Evolutionary conservation across 2,797 vertebrate genomes (phyloP), one percentile per base, ranked within the genome.

Genomic region (Rhinella marina): DNA sequence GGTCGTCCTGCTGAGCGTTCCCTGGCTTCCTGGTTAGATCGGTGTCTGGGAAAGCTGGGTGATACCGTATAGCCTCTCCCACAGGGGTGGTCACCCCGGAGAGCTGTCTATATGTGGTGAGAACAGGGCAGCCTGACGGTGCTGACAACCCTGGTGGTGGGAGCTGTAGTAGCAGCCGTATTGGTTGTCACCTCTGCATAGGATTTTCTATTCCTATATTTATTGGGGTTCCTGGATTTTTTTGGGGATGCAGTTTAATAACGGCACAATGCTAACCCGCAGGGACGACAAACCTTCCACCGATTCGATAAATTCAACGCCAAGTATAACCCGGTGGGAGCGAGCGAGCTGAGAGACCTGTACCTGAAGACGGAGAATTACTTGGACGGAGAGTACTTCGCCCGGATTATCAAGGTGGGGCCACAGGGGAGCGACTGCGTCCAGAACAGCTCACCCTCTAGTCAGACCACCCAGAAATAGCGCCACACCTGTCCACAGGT

Each of bases 221-320:
- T 41, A 41, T 41, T 5, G 4, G 68, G 68, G 7, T 72, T 72
- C 32, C 19, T 17, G 13, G 27, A 72, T 41, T 73, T 84, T 84
- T 54, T n/a, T 4, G 16, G 19, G 27, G 7, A 48, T 2, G 1
- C 13, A 70, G 14, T 68, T 17, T n/a, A 82, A 70, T 25, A 68
- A 8, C 5, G 14, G 12, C 41, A 9, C 16, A 41, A 82, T 80
- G 87, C 11, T 29, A 13, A 82, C 1, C 88, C 72, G 9, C 86
- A 99, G 98, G 98, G 97, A 73, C 96, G 98, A 89, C 98, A 99
- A 93, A 99, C 98, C 0, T 99, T 99, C 93, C 98, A 99, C 92
- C 96, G 98, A 12, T 99, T 99, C 90, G 98, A 99, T 94, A 99
- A 99, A 94, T 99, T 99, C 94, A 99, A 99, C 92, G 97, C 98